These are phyloP conservation scores for Parnassius smintheus DNA, from an alignment of 2,888 invertebrate species.

Conservation along the genomic window DNA sequence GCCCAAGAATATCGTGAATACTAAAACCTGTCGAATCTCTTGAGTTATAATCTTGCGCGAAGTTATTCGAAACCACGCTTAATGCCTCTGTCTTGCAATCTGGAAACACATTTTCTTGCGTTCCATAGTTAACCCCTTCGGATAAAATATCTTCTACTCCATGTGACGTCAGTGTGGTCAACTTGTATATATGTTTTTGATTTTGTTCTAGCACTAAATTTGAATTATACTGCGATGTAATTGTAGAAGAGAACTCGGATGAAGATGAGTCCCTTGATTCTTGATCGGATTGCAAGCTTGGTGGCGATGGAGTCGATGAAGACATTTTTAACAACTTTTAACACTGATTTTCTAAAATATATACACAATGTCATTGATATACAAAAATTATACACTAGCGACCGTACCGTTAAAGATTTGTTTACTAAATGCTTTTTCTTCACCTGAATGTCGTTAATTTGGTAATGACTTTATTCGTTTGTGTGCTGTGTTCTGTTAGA, in stretches of 20 bases:
- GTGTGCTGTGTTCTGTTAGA: conserved; percentile 63
- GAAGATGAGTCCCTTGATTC: conserved; percentile 57
- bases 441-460: conserved; percentile 77
- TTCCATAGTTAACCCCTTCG: conserved; percentile 52
- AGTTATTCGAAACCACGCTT: conserved; percentile 55
- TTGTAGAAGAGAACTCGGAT: conserved; percentile 50
- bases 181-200: conserved; percentile 47
- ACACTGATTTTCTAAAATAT: conserved; percentile 24
- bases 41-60: conserved; percentile 72
- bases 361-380: conserved; percentile 33
- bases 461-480: conserved; percentile 70
- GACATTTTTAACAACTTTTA: conserved; percentile 47
- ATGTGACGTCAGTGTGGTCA: conserved; percentile 55
- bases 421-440: conserved; percentile 78
- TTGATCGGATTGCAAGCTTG: conserved; percentile 54
- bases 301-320: conserved; percentile 54
- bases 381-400: conserved; percentile 53
- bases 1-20: conserved; percentile 74
- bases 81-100: conserved; percentile 59
- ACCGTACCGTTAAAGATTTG: conserved; percentile 64
- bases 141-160: conserved; percentile 69
- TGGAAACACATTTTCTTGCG: conserved; percentile 49
- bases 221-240: conserved; percentile 40
- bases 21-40: conserved; percentile 75
- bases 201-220: conserved; percentile 33